phyloP scores from a whole-genome alignment of 2,113 vertebrate species.

The Cettia cetti region DNA sequence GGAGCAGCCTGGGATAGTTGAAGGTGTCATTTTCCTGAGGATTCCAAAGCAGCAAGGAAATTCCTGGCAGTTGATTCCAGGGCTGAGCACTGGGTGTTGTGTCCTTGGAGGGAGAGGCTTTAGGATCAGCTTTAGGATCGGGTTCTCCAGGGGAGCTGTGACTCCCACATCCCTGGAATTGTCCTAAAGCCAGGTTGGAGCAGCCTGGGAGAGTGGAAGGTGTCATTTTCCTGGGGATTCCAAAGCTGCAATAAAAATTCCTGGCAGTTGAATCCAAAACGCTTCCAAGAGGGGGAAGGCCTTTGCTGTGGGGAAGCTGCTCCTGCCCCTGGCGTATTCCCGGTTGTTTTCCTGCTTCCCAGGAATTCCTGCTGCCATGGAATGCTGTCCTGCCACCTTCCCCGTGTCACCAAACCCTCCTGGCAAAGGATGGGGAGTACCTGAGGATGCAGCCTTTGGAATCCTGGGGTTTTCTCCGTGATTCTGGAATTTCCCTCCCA shows the following conservation, averaged over 20 bases:
- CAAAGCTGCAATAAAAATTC: neutral
- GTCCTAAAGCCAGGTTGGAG: neutral
- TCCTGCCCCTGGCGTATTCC: neutral
- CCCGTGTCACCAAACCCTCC: neutral
- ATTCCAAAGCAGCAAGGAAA: neutral
- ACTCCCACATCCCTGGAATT: too few species aligned
- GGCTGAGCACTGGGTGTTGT: neutral
- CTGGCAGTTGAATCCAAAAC: neutral
- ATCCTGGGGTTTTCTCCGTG: neutral
- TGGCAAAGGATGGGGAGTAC: neutral
- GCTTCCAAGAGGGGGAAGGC: rapidly evolving
- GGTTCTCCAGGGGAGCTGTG: too few species aligned
- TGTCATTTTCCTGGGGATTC: neutral
- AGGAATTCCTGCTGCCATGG: neutral
- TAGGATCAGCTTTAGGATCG: neutral
- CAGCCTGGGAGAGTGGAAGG: neutral
- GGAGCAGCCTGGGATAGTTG: neutral
- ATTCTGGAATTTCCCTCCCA: neutral
- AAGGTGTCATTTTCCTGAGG: neutral
- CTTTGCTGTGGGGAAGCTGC: neutral
- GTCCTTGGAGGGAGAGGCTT: neutral
- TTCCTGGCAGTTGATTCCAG: neutral
- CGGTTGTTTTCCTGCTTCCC: rapidly evolving
- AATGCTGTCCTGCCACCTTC: neutral
- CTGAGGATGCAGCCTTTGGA: rapidly evolving